Conservation (phyloP, 2,797 vertebrate species). For the Ateles fusciceps region DNA sequence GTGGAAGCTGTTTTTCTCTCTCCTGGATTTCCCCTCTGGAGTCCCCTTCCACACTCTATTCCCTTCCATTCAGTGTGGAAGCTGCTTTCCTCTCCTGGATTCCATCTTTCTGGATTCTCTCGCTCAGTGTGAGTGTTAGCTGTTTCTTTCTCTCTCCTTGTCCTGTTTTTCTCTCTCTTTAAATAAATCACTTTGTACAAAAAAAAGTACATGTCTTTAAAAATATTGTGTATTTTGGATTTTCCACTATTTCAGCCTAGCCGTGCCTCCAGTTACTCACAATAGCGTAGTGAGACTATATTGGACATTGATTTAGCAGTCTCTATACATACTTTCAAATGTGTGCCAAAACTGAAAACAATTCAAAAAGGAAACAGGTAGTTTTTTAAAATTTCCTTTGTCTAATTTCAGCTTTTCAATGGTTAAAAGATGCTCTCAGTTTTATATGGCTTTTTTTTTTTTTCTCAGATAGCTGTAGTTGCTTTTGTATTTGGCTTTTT, state of each 20-base stretch:
- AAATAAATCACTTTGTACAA: no score
- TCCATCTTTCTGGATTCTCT: no score
- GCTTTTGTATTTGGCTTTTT: constrained; percentile 1
- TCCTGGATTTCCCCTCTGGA: no score
- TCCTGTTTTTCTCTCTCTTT: no score
- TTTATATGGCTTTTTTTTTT: not conserved
- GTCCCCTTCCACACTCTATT: no score
- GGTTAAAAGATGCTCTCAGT: not conserved
- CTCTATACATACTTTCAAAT: not conserved
- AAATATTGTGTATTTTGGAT: constrained; percentile 60
- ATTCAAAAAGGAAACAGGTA: constrained; percentile 27
- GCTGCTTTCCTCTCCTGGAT: no score
- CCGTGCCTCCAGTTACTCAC: constrained; percentile 42
- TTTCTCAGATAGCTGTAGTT: not conserved
- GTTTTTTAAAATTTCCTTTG: not conserved
- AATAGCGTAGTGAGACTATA: not conserved
- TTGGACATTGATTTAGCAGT: constrained; percentile 47
- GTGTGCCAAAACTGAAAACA: constrained; percentile 38
- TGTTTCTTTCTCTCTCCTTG: no score
- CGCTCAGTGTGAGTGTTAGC: no score
- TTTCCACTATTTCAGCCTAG: constrained; percentile 56
- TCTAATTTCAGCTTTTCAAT: constrained; percentile 13
- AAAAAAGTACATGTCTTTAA: constrained; percentile 60
- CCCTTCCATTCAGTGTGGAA: no score
- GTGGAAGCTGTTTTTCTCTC: no score